Evolutionary conservation across 2,797 vertebrate genomes (phyloP).

Genomic region (Clarias platycephalus): DNA sequence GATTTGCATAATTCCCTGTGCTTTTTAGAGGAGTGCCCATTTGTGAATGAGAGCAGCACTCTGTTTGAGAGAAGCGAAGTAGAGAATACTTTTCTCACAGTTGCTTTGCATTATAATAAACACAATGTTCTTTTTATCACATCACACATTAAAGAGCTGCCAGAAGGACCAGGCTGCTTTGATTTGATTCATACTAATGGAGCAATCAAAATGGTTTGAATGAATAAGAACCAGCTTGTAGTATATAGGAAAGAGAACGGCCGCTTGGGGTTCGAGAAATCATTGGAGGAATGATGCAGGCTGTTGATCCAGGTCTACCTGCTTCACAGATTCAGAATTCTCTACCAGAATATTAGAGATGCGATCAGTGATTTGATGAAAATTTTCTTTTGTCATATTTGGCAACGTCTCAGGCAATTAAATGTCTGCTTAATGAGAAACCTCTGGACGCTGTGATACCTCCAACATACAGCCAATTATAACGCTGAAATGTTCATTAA

Average conservation of each 20-base stretch:
- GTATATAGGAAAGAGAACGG: neutral
- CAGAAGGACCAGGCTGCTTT: constrained; percentile 46
- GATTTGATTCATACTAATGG: constrained; percentile 47
- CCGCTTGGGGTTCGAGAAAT: constrained; percentile 25
- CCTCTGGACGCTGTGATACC: neutral
- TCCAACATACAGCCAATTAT: neutral
- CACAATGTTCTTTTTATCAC: constrained; percentile 55
- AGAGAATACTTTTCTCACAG: constrained; percentile 44
- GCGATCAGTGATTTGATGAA: neutral
- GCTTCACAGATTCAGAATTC: constrained; percentile 4
- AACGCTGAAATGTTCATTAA: neutral
- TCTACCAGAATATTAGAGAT: neutral
- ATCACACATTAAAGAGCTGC: constrained; percentile 50
- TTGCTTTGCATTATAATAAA: constrained; percentile 59
- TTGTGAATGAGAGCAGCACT: constrained; percentile 52
- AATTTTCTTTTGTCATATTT: neutral
- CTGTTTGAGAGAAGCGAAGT: constrained; percentile 37
- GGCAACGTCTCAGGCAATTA: neutral
- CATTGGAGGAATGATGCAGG: constrained; percentile 10
- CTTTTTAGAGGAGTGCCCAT: constrained; percentile 45
- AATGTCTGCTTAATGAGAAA: neutral
- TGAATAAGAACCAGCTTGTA: constrained; percentile 42
- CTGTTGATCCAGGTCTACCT: neutral
- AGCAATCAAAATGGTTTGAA: constrained; percentile 47
- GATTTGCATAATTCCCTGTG: constrained; percentile 62